Conservation (phyloP, 2,113 vertebrate species). For the Willisornis vidua region DNA sequence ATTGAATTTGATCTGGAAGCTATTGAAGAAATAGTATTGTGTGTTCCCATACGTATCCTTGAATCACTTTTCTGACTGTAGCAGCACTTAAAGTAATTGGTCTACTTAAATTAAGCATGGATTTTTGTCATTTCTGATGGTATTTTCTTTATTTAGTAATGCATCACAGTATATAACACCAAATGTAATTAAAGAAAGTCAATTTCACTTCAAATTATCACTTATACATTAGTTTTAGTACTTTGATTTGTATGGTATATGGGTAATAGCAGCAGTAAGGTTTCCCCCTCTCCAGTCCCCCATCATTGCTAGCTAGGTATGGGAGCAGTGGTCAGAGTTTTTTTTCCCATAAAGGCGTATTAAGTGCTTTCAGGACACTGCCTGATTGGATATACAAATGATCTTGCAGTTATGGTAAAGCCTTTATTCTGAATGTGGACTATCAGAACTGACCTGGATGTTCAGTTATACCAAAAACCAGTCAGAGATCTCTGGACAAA, state of each 20-base stretch:
- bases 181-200: constrained; percentile 32
- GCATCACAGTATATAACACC: neutral
- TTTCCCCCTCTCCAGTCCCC: accelerated
- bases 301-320: neutral
- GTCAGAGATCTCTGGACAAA: neutral
- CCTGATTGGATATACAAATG: neutral
- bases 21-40: constrained; percentile 15
- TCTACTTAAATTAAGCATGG: neutral
- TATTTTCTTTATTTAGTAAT: constrained; percentile 50
- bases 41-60: constrained; percentile 30
- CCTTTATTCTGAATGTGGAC: neutral
- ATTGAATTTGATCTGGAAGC: constrained; percentile 32
- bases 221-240: neutral
- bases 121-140: constrained; percentile 41
- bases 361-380: neutral
- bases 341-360: neutral
- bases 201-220: constrained; percentile 36
- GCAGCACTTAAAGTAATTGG: constrained; percentile 58
- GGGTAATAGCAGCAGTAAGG: neutral
- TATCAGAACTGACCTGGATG: neutral
- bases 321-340: neutral
- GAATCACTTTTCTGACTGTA: constrained; percentile 34
- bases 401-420: neutral
- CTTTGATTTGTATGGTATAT: neutral
- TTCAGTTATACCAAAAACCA: neutral